Conservation (phyloP, 2,888 invertebrate genomes). For the Endotricha flammealis region DNA sequence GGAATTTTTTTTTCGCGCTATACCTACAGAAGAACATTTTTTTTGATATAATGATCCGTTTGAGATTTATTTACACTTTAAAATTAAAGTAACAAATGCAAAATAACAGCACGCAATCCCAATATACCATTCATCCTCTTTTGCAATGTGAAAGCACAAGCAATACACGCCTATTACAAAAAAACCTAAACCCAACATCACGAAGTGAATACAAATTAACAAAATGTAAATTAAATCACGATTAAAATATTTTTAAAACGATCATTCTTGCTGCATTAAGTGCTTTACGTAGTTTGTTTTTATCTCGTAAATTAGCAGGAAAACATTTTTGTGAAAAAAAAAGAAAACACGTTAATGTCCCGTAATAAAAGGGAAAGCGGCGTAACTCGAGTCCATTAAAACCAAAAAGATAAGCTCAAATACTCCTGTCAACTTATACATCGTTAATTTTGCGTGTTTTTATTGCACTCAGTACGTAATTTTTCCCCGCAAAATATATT, state of each 20-base stretch:
- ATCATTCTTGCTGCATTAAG: neutral
- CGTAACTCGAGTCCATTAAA: constrained; percentile 52
- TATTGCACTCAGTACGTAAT: constrained; percentile 62
- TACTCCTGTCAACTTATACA: constrained; percentile 64
- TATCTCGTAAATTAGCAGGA: constrained; percentile 19
- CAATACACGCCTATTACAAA: no score
- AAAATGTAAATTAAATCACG: neutral
- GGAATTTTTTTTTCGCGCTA: no score
- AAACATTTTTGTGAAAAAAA: constrained; percentile 33
- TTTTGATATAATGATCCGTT: no score
- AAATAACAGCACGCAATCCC: no score
- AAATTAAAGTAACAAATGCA: no score
- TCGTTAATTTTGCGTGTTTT: constrained; percentile 72
- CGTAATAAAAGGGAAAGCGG: constrained; percentile 35
- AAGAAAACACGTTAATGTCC: constrained; percentile 50
- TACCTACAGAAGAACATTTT: no score
- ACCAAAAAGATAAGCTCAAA: constrained; percentile 57
- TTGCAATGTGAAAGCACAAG: no score
- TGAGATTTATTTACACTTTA: no score
- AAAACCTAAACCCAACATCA: no score
- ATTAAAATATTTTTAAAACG: neutral
- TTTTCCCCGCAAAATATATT: constrained; percentile 51
- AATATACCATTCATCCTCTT: no score
- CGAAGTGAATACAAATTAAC: no score
- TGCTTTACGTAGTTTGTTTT: constrained; percentile 3